Evolutionary conservation across 2,113 vertebrate genomes (phyloP), one percentile per base, ranked within the genome.

Genomic region (Connochaetes taurinus): DNA sequence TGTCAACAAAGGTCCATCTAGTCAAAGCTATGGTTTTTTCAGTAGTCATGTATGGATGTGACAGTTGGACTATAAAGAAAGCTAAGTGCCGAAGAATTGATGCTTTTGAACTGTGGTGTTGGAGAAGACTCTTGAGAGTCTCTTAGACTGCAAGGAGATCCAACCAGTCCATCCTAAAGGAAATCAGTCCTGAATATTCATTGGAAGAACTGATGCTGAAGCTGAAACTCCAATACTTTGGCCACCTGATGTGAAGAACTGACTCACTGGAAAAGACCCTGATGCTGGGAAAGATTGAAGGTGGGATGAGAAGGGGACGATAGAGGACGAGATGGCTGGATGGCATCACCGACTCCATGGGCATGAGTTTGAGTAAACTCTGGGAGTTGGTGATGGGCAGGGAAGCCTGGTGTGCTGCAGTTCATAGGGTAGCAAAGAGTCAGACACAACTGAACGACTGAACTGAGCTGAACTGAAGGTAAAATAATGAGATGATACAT

Each of bases 281-380:
- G 64, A 71, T 36, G 19, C 9, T 23, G n/a, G n/a, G n/a, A n/a
- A 64, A 71, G 64, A 36, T 3, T 71, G n/a, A 71, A 71, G n/a
- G 2, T 1, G 0, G n/a, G 64, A 36, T n/a, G n/a, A 71, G n/a
- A 71, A 71, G n/a, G n/a, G 64, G 64, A 71, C 1, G 1, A 23
- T 21, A 71, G 64, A 36, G 4, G 64, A 71, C 0, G 19, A 71
- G 64, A 36, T 11, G 64, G 19, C 19, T 36, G n/a, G 64, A 36
- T 71, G 64, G 19, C n/a, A 71, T 71, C 64, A 71, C 64, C 0
- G 0, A 21, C n/a, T 36, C 9, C 6, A 23, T 12, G n/a, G n/a
- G 36, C 9, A 21, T 36, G n/a, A 71, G n/a, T 71, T 21, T 71
- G 64, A 71, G 64, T 36, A 5, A 12, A 36, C n/a, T 71, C 64